Conservation (phyloP, 2,888 invertebrate species). For the Stenolophus ochropezus region DNA sequence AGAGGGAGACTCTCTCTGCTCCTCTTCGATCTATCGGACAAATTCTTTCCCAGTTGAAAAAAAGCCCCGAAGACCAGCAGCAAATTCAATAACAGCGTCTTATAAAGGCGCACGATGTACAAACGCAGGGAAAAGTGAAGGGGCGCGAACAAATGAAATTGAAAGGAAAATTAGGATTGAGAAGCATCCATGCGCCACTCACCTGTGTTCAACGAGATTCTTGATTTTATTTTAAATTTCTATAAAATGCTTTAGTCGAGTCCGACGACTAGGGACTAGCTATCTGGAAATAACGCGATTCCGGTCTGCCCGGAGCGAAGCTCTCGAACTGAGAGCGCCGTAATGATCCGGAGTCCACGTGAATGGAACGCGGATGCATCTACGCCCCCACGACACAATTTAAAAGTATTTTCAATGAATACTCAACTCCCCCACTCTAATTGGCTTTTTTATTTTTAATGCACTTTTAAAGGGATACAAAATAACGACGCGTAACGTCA, state of each 20-base stretch:
- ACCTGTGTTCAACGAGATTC: conserved; percentile 50
- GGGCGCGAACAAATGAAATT: conserved; percentile 56
- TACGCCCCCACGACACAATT: background rate
- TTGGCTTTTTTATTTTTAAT: background rate
- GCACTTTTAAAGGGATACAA: background rate
- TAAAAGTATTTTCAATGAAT: background rate
- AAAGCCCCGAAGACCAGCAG: conserved; percentile 52
- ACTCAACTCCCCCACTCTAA: background rate
- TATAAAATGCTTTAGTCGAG: conserved; percentile 53
- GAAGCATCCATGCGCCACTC: conserved; percentile 41
- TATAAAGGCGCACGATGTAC: conserved; percentile 20
- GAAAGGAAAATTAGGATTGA: conserved; percentile 58
- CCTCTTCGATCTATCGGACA: conserved; percentile 53
- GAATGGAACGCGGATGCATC: background rate
- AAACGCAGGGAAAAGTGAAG: conserved; percentile 8
- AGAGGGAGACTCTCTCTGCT: conserved; percentile 15
- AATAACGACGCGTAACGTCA: no score
- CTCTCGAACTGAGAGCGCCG: conserved; percentile 8
- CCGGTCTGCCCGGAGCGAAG: conserved; percentile 18
- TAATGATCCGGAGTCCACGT: conserved; percentile 16
- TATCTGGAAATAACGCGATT: conserved; percentile 55
- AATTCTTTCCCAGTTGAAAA: conserved; percentile 57
- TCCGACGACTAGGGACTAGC: conserved; percentile 32
- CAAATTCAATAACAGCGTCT: conserved; percentile 54
- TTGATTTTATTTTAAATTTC: conserved; percentile 58